Base-by-base conservation (phyloP, 2,888 invertebrate species). In the Prostheceraeus crozeri region DNA sequence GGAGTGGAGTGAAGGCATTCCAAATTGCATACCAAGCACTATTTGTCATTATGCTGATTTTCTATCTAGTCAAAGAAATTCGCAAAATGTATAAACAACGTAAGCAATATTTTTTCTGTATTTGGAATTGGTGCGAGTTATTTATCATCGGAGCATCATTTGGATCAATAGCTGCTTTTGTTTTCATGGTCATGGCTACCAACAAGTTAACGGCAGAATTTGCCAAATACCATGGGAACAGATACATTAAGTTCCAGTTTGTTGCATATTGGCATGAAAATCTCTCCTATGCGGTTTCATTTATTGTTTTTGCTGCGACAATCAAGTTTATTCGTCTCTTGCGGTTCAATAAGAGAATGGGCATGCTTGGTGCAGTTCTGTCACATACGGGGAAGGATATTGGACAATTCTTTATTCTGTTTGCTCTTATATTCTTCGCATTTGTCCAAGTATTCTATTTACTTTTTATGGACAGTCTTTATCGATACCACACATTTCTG, bases 381-480 rank as follows among this genome's bases (percentile, higher is more conserved):
- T 63, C 65, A 45, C 67, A 68, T 60, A 69, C 71, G 2, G 67
- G 70, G 19, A 67, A 67, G 55, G 68, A 71, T 28, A 65, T 76
- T 36, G 59, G 70, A 31, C 68, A 69, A 63, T 76, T 76, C 67
- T 67, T 70, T 57, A 66, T 76, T 62, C 72, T 76, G 60, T 75
- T 75, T 65, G 65, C 66, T 57, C 68, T 76, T 48, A 68, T 75
- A 10, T 76, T 73, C 67, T 61, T 74, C 56, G 73, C 74, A 19
- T 76, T 74, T 64, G 67, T 70, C n/a, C 72, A 72, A 63, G 65
- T 73, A 53, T 76, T 76, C 68, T 73, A 72, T 61, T 63, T 75
- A 56, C 66, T 72, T 62, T 68, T 69, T 62, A 66, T 67, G 46
- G 66, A 68, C 35, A 31, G 55, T 3, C 61, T 68, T 31, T 56